phyloP scores from a whole-genome alignment of 2,113 vertebrate genomes.

The Numida meleagris region DNA sequence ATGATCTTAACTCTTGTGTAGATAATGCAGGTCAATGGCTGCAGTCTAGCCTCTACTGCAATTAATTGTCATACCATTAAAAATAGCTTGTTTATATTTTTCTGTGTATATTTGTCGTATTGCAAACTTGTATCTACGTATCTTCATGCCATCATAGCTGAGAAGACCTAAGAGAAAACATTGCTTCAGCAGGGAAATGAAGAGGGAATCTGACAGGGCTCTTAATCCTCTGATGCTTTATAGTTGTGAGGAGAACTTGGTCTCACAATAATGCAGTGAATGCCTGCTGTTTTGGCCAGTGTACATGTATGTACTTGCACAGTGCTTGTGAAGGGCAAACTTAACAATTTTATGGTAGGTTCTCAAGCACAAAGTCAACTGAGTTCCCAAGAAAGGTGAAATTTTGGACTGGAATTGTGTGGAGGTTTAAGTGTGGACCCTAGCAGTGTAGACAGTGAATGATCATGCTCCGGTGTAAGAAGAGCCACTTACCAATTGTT shows the following conservation, averaged over 20 bases:
- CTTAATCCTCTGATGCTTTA: not conserved
- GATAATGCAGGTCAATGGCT: not conserved
- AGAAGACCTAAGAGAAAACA: not conserved
- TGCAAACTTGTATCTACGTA: not conserved
- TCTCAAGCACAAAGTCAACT: not conserved
- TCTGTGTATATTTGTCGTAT: not conserved
- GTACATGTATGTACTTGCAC: fast-evolving
- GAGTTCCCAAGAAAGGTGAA: not conserved
- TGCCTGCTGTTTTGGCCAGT: not conserved
- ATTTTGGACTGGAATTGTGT: not conserved
- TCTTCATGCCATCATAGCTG: not conserved
- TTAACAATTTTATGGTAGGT: not conserved
- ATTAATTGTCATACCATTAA: not conserved
- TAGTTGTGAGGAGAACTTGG: not conserved
- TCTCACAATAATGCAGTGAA: not conserved
- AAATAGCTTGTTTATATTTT: not conserved
- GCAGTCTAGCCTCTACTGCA: not conserved
- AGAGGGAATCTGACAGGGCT: not conserved
- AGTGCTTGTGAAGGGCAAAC: not conserved
- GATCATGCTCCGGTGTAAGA: not conserved
- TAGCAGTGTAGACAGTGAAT: not conserved
- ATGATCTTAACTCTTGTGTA: not conserved
- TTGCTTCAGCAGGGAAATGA: not conserved
- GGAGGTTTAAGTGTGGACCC: not conserved
- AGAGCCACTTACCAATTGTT: not conserved